These are phyloP conservation scores for Atopsyche davidsoni DNA, from an alignment of 1,140 invertebrate species.

Conservation along the genomic window DNA sequence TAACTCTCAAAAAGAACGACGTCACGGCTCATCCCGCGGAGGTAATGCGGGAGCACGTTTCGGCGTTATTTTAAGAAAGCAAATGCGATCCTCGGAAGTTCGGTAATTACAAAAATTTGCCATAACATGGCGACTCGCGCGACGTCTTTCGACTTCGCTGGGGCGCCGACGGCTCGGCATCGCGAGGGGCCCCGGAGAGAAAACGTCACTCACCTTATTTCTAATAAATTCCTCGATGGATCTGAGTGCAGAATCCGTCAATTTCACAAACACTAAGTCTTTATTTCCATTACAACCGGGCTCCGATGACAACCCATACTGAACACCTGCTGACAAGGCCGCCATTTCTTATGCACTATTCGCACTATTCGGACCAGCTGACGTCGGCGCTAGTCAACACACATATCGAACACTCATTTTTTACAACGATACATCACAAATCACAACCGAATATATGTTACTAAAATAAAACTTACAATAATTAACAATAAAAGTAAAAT, in stretches of 20 bases:
- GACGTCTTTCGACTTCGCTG: slow-evolving; percentile 13
- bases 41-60: no score
- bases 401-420: slow-evolving; percentile 49
- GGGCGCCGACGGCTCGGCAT: slow-evolving; percentile 7
- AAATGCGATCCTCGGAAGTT: slow-evolving; percentile 2
- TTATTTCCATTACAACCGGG: slow-evolving; percentile 79
- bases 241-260: slow-evolving; percentile 87
- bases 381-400: slow-evolving; percentile 50
- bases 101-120: slow-evolving; percentile 16
- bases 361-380: slow-evolving; percentile 48
- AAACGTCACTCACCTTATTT: slow-evolving; percentile 67
- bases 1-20: slow-evolving; percentile 1
- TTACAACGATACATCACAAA: slow-evolving; percentile 49
- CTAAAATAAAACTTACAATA: slow-evolving; percentile 42
- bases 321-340: slow-evolving; percentile 87
- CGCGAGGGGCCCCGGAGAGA: neutral
- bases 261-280: slow-evolving; percentile 87
- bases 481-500: slow-evolving; percentile 47
- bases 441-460: slow-evolving; percentile 48
- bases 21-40: neutral
- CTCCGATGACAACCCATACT: slow-evolving; percentile 91
- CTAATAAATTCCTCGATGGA: slow-evolving; percentile 84
- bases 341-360: slow-evolving; percentile 72
- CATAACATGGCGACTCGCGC: slow-evolving; percentile 21
- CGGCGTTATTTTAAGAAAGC: no score